Evolutionary conservation across 2,888 invertebrate species (phyloP), one percentile per base, ranked within the genome.

Genomic region (Anoncus sp.): DNA sequence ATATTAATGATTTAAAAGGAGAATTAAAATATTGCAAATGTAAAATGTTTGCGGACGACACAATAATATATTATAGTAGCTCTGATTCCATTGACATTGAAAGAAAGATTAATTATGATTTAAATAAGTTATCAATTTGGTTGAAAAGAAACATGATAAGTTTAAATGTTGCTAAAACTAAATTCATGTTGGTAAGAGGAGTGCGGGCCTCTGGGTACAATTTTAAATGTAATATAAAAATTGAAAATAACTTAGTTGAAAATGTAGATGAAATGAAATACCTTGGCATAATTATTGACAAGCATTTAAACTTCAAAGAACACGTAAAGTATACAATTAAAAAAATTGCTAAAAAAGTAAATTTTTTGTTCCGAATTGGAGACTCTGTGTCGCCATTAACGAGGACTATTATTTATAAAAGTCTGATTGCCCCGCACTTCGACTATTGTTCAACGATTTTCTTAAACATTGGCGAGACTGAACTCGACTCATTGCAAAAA

Each of bases 401-500:
- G 24, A 69, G 75, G 69, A 62, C 35, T 57, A 65, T 27, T 18
- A 59, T 74, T 9, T 75, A 78, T 70, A 70, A 72, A 24, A 16
- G 74, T 49, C 65, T 80, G 12, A 74, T 77, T 24, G 77, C 69
- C 18, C 79, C 76, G 12, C 72, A 75, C 47, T 75, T 79, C 27
- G 75, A 79, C 57, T 79, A 79, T 62, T 79, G 73, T 69, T 60
- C 72, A 31, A 73, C 75, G 27, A 16, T 77, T n/a, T 35, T 79
- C 20, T 35, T 79, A 24, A 53, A 55, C 38, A 72, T 72, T 60
- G 63, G 67, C 5, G 69, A 76, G 57, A 67, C 66, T 7, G 51
- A 76, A 22, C n/a, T 79, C 1, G 18, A 65, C 20, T 71, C 59
- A 67, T 40, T 71, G 53, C 53, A 53, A 31, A 31, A 16, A 14